phyloP scores from a whole-genome alignment of 2,888 invertebrate species.

The Watsonalla cultraria region DNA sequence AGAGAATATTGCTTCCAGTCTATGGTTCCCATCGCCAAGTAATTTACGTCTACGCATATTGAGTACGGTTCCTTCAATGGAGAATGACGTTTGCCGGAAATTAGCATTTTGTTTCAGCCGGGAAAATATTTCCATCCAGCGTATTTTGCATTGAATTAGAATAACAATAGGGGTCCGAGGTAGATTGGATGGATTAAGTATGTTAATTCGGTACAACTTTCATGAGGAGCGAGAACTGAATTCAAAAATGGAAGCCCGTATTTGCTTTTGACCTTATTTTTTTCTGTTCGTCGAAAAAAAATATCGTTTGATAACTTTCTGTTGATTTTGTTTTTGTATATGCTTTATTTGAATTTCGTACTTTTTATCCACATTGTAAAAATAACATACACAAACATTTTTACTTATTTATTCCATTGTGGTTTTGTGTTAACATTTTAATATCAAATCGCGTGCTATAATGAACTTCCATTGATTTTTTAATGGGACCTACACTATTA shows the following conservation, averaged over 20 bases:
- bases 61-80: conserved; percentile 12
- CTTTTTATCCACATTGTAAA: too few species aligned
- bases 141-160: conserved; percentile 1
- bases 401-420: background rate
- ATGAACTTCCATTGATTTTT: conserved; percentile 35
- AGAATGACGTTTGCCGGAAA: conserved; percentile 46
- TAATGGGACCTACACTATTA: conserved; percentile 6
- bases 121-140: conserved; percentile 16
- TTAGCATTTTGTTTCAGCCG: conserved; percentile 47
- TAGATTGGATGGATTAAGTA: background rate
- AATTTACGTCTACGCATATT: conserved; percentile 1
- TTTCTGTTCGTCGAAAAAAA: too few species aligned
- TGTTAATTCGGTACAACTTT: background rate
- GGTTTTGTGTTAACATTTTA: conserved; percentile 10
- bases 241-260: too few species aligned
- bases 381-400: too few species aligned
- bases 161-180: background rate
- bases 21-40: too few species aligned
- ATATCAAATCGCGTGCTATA: conserved; percentile 32
- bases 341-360: too few species aligned
- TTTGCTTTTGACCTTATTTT: too few species aligned
- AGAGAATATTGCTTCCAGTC: too few species aligned
- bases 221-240: background rate
- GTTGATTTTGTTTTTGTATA: too few species aligned
- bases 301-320: too few species aligned